A percentile compares a stretch with the other conserved stretches of the same genome.
phyloP scores from a whole-genome alignment of 2,888 invertebrate species.

The Hanleya hanleyi region DNA sequence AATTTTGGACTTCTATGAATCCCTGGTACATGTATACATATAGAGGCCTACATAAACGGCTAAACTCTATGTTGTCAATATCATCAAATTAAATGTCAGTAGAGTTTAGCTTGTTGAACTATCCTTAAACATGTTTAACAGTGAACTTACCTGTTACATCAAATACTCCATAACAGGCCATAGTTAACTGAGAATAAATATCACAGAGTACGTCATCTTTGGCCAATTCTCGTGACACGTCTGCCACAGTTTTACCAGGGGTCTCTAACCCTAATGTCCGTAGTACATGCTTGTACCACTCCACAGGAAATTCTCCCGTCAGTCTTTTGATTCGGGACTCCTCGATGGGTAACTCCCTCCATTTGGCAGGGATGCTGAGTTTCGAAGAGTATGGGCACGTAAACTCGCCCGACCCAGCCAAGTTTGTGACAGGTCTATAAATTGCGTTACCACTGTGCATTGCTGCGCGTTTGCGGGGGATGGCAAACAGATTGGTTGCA shows the following conservation, averaged over 20 bases:
- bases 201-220: constrained; percentile 58
- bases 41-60: too few relatives aligned
- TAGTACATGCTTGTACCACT: constrained; percentile 66
- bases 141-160: constrained; percentile 56
- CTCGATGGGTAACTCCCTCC: constrained; percentile 66
- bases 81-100: too few relatives aligned
- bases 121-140: neutral
- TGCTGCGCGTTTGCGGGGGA: constrained; percentile 22
- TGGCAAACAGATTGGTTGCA: neutral
- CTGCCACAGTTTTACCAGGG: constrained; percentile 48
- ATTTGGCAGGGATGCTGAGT: constrained; percentile 60
- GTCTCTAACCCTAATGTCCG: constrained; percentile 52
- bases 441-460: constrained; percentile 45
- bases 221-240: constrained; percentile 54
- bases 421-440: constrained; percentile 63
- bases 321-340: constrained; percentile 56
- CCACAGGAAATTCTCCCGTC: constrained; percentile 57
- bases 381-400: constrained; percentile 62
- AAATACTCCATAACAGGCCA: constrained; percentile 68
- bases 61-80: too few relatives aligned
- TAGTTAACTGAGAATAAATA: constrained; percentile 66
- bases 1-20: too few relatives aligned
- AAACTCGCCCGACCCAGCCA: constrained; percentile 64
- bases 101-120: too few relatives aligned
- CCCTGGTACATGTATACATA: too few relatives aligned